Evolutionary conservation across 2,888 invertebrate species (phyloP), one percentile per base, ranked within the genome.

Genomic region (Anarsia innoxiella): DNA sequence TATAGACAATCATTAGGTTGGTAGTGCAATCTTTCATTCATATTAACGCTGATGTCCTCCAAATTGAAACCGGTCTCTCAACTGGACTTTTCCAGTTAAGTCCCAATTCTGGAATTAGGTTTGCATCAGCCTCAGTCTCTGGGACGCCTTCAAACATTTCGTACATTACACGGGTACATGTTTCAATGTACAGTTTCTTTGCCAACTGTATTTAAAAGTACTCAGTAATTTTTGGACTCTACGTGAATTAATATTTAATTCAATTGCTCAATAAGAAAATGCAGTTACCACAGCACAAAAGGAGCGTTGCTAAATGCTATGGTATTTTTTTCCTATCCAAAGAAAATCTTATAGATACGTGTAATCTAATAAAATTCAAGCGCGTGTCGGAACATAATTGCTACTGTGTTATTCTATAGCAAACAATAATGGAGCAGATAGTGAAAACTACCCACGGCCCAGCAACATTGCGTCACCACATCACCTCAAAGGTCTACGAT

Each of bases 1-100:
- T n/a, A n/a, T n/a, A n/a, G n/a, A n/a, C n/a, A n/a, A n/a, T n/a
- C n/a, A n/a, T n/a, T n/a, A n/a, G n/a, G n/a, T n/a, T n/a, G n/a
- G n/a, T n/a, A n/a, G n/a, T n/a, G n/a, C n/a, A n/a, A n/a, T n/a
- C n/a, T n/a, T 67, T 65, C 49, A 44, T 44, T 43, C 44, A 44
- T 49, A 40, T 53, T 50, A n/a, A n/a, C n/a, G n/a, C n/a, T n/a
- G n/a, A n/a, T n/a, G 23, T 23, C 23, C 9, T 23, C 9, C 9
- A n/a, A 69, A 75, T 75, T 72, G 57, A 72, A 76, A 74, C 73
- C 62, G 66, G 73, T 67, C 66, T 66, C 31, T 37, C 44, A 60
- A 66, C 74, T 77, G 66, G 75, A 62, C 60, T 61, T 64, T 69
- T 69, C 78, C 65, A 59, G 77, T 70, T 73, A 56, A 39, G 46